Evolutionary conservation across 2,797 vertebrate species (phyloP).

Genomic region (Peromyscus aztecus): DNA sequence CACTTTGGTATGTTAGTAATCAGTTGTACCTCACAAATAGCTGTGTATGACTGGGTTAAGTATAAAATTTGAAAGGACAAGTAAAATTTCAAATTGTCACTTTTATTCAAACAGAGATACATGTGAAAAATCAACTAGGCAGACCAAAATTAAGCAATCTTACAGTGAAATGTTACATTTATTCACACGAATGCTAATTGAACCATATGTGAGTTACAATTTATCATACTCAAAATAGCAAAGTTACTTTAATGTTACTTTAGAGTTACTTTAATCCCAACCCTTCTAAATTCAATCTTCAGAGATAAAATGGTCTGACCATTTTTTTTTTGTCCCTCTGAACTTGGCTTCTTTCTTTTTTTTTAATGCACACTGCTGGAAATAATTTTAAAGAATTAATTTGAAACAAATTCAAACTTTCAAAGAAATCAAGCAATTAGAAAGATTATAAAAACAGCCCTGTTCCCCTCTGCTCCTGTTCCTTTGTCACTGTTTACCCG

Average conservation of each 20-base stretch:
- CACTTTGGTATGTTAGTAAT: background rate
- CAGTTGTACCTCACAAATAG: slow-evolving; percentile 45
- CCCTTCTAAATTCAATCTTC: slow-evolving; percentile 54
- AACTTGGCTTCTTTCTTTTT: background rate
- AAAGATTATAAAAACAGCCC: background rate
- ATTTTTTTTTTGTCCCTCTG: slow-evolving; percentile 58
- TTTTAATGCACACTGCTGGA: slow-evolving; percentile 53
- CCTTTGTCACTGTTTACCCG: slow-evolving; percentile 65
- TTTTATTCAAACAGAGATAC: slow-evolving; percentile 60
- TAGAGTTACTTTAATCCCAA: slow-evolving; percentile 58
- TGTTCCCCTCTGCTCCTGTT: slow-evolving; percentile 19
- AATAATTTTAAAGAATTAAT: slow-evolving; percentile 76
- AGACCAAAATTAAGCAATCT: slow-evolving; percentile 69
- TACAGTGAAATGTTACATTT: slow-evolving; percentile 62
- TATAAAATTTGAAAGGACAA: slow-evolving; percentile 50
- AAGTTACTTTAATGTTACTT: slow-evolving; percentile 57
- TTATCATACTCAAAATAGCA: slow-evolving; percentile 64
- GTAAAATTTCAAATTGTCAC: slow-evolving; percentile 65
- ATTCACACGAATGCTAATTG: slow-evolving; percentile 69
- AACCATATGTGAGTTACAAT: slow-evolving; percentile 62
- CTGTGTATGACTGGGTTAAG: background rate
- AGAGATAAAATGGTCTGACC: slow-evolving; percentile 50
- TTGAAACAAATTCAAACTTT: slow-evolving; percentile 70
- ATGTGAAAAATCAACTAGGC: slow-evolving; percentile 66
- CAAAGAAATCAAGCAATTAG: slow-evolving; percentile 51